phyloP scores from a whole-genome alignment of 2,113 vertebrate species.

The Gallinago paraguaiae region DNA sequence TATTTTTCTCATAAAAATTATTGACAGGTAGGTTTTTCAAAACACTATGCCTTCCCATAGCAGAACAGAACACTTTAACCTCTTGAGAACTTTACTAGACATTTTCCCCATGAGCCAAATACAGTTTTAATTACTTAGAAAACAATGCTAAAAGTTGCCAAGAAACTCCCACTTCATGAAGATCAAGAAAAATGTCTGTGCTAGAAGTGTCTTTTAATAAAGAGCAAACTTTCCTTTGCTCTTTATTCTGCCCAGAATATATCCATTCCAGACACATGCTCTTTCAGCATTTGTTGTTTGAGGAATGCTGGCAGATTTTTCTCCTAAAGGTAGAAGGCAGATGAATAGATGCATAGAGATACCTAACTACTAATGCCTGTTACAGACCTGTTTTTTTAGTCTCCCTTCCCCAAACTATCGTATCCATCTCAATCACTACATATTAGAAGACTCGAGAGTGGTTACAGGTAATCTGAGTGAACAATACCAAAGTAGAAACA shows the following conservation, averaged over 20 bases:
- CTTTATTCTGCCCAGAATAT: not conserved
- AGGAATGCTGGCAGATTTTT: not conserved
- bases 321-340: not conserved
- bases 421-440: not conserved
- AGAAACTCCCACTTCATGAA: not conserved
- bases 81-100: not conserved
- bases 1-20: not conserved
- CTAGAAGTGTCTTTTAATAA: not conserved
- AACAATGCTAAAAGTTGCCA: not conserved
- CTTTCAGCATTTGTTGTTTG: not conserved
- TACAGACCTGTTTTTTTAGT: not conserved
- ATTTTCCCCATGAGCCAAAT: not conserved
- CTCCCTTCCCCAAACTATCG: not conserved
- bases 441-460: not conserved
- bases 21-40: not conserved
- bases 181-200: not conserved
- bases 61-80: not conserved
- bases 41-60: fast-evolving
- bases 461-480: not conserved
- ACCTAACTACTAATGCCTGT: not conserved
- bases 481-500: not conserved
- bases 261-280: not conserved
- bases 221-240: not conserved
- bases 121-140: not conserved
- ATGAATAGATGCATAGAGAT: not conserved